Evolutionary conservation across 2,113 vertebrate species (phyloP), one percentile per base, ranked within the genome.

Genomic region (Nothocercus nigrocapillus): DNA sequence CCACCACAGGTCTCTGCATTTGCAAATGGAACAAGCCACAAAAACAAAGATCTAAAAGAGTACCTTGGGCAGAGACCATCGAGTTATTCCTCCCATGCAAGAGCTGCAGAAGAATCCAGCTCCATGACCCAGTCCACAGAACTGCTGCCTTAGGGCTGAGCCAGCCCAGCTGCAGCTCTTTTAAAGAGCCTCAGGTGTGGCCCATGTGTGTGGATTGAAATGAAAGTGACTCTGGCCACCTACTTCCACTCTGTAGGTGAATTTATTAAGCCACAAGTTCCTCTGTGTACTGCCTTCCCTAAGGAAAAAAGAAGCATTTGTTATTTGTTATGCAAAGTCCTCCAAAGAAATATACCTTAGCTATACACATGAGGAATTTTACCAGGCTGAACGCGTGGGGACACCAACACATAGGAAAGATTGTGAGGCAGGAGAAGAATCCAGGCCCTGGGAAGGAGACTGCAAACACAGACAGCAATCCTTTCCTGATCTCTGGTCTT

Each of bases 121-220:
- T 32, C 28, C 11, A 2, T 12, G 56, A 14, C 14, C 10, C 11
- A 53, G 44, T 8, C 18, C 42, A n/a, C 28, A 40, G 7, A 11
- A 1, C 32, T n/a, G 11, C 40, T 24, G 2, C 5, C 13, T 15
- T 9, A 51, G 6, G 24, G 27, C 45, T n/a, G 1, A 77, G 13
- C 34, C 11, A 81, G 38, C 45, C 13, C 47, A 84, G 61, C 69
- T 95, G 88, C 38, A 92, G 74, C 47, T n/a, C 67, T 44, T 83
- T 90, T 51, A 53, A 56, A 73, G 56, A 82, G 8, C 13, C 24
- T 63, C 67, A 85, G 72, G 64, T 75, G 36, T 44, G 51, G 51
- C 45, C 24, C 22, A 34, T 16, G 21, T 5, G 32, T 44, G 22
- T n/a, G 32, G 51, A 44, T 8, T 13, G 7, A 91, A 95, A 32